phyloP scores from a whole-genome alignment of 92 coral and sea anemone species.

The Palythoa grandiflora region DNA sequence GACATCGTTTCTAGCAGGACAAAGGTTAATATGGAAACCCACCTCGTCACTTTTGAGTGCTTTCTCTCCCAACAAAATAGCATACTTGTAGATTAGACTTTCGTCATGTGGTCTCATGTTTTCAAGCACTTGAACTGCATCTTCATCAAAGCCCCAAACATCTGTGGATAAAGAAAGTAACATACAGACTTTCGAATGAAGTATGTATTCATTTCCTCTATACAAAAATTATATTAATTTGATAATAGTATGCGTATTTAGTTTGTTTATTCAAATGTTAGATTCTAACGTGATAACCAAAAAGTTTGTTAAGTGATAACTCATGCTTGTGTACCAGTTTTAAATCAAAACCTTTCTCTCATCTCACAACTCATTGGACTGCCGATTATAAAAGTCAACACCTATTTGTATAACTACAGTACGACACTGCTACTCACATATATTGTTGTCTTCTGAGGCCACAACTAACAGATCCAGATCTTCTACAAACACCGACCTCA shows the following conservation, averaged over 20 bases:
- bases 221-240: too few species aligned
- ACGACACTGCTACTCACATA: slow-evolving; percentile 72
- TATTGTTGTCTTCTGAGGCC: slow-evolving; percentile 95
- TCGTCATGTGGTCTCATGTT: slow-evolving; percentile 97
- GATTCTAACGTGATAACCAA: too few species aligned
- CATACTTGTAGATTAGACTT: slow-evolving; percentile 84
- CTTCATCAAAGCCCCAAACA: slow-evolving; percentile 98
- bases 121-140: slow-evolving; percentile 90
- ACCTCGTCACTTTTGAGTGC: slow-evolving; percentile 46
- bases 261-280: too few species aligned
- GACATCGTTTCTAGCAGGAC: too few species aligned
- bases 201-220: too few species aligned
- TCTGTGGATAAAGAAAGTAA: slow-evolving; percentile 56
- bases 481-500: slow-evolving; percentile 96
- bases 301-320: too few species aligned
- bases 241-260: too few species aligned
- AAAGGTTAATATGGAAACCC: background rate
- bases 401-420: too few species aligned
- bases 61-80: slow-evolving; percentile 85
- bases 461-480: slow-evolving; percentile 90
- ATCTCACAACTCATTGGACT: background rate
- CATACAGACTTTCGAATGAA: too few species aligned
- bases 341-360: too few species aligned
- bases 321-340: too few species aligned
- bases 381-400: background rate